Evolutionary conservation across 2,113 vertebrate species (phyloP).

Genomic region (Formicarius rufipectus): DNA sequence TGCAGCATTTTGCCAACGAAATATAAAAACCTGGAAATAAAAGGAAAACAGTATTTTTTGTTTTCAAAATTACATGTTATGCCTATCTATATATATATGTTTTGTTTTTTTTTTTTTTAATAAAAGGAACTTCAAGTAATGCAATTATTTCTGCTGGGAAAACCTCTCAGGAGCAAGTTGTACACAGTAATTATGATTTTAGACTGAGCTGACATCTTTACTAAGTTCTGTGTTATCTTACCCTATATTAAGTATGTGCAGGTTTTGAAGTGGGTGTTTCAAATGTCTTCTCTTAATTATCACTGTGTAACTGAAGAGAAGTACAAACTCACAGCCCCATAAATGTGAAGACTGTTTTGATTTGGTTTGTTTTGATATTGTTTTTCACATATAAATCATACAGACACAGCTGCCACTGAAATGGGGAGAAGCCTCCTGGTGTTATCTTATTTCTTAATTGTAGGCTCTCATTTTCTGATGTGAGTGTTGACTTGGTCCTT

Average conservation of each 20-base stretch:
- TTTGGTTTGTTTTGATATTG: constrained; percentile 68
- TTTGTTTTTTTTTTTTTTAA: constrained; percentile 66
- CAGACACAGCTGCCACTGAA: constrained; percentile 48
- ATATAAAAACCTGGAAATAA: constrained; percentile 59
- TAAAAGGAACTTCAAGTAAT: constrained; percentile 65
- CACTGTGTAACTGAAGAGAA: constrained; percentile 62
- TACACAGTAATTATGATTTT: constrained; percentile 74
- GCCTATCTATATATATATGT: constrained; percentile 57
- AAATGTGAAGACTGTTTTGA: constrained; percentile 52
- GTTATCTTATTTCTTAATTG: constrained; percentile 67
- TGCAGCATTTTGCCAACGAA: constrained; percentile 50
- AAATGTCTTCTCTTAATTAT: constrained; percentile 74
- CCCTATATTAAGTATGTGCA: constrained; percentile 64
- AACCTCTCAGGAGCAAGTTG: constrained; percentile 56
- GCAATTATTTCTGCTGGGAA: constrained; percentile 65
- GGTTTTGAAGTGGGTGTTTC: constrained; percentile 74
- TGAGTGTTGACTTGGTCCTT: constrained; percentile 49
- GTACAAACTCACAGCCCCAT: constrained; percentile 37
- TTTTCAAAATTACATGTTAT: constrained; percentile 67
- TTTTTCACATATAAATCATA: constrained; percentile 66
- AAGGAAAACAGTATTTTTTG: constrained; percentile 63
- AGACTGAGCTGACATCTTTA: constrained; percentile 67
- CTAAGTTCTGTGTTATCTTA: constrained; percentile 67
- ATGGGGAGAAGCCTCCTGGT: constrained; percentile 2
- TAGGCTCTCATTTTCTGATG: constrained; percentile 6